Evolutionary conservation across 30 jellyfish, hydroid and myxozoan genomes (phyloP), one percentile per base, ranked within the genome.

Genomic region (Aurelia coerulea): DNA sequence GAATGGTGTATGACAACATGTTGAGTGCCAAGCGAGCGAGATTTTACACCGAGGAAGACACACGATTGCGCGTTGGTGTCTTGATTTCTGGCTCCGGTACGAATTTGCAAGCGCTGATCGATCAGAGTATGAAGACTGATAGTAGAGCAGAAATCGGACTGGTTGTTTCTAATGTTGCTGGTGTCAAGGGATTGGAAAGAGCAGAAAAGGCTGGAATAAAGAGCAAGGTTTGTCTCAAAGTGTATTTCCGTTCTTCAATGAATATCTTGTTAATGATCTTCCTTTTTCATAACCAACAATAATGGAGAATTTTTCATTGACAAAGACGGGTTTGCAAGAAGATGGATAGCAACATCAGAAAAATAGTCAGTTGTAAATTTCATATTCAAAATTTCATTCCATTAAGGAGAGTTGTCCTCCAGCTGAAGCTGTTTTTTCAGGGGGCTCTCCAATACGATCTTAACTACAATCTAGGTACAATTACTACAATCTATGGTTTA

Each of bases 51-150:
- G 65, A 79, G 11, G 68, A 12, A 18, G 29, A n/a, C 3, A 33
- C 39, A 49, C 89, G 89, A 1, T 35, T 88, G 94, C 90, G 74
- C 14, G 97, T 94, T 31, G 98, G 96, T 5, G 97, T 89, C 68
- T 62, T 94, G 81, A 94, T 94, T 34, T 94, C 98, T 56, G 98
- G 98, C 10, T 82, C 96, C 19, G 98, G 98, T 29, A 94, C 98
- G 79, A 94, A 94, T 65, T 89, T 94, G 5, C 98, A 94, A 73
- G 97, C 98, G n/a, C 83, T 94, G 62, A 88, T 94, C n/a, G 97
- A 94, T 68, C 94, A 82, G 63, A 79, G 95, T 58, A 15, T 89
- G 59, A 88, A 79, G 19, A 84, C 70, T 1, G 84, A 73, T 5
- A 89, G 98, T 46, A 19, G 42, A 6, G 97, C 98, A 6, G 91